Conservation (phyloP, 2,797 vertebrate species). For the Tenualosa thibaudeaui region DNA sequence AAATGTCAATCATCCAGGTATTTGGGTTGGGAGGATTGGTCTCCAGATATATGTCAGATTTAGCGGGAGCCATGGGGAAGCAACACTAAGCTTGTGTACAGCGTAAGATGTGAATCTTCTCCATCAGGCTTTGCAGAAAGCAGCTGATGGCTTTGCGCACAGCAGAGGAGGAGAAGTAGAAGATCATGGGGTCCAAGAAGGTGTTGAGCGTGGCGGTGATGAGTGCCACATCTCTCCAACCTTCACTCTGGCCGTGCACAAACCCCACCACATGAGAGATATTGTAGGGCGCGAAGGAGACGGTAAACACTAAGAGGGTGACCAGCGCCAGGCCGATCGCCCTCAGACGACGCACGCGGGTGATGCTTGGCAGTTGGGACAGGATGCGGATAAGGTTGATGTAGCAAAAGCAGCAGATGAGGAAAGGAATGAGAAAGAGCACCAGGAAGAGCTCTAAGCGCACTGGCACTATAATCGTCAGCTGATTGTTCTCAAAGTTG, state of each 20-base stretch:
- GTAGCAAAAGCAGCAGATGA: slow-evolving; percentile 85
- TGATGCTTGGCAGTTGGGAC: slow-evolving; percentile 72
- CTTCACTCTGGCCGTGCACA: slow-evolving; percentile 55
- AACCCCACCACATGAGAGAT: slow-evolving; percentile 84
- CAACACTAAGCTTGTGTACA: slow-evolving; percentile 32
- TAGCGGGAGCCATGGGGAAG: slow-evolving; percentile 27
- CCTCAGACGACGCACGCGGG: slow-evolving; percentile 66
- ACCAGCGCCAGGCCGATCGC: slow-evolving; percentile 79
- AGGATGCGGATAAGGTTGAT: slow-evolving; percentile 79
- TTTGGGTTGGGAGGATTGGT: slow-evolving; percentile 1
- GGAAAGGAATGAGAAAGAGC: slow-evolving; percentile 80
- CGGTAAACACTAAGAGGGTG: slow-evolving; percentile 79
- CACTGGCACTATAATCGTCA: slow-evolving; percentile 70
- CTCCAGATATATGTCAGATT: slow-evolving; percentile 40
- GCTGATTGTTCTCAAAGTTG: slow-evolving; percentile 70
- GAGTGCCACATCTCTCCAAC: slow-evolving; percentile 75
- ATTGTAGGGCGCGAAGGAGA: slow-evolving; percentile 86
- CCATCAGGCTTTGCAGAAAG: slow-evolving; percentile 60
- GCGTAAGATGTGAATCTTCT: slow-evolving; percentile 59
- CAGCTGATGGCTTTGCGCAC: slow-evolving; percentile 74
- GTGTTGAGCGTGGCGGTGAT: slow-evolving; percentile 85
- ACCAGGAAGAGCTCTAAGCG: slow-evolving; percentile 82
- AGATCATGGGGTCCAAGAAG: slow-evolving; percentile 85
- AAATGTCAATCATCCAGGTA: neutral
- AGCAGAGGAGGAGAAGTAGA: slow-evolving; percentile 83